phyloP scores from a whole-genome alignment of 2,797 vertebrate species.

The Cichlasoma orientale region DNA sequence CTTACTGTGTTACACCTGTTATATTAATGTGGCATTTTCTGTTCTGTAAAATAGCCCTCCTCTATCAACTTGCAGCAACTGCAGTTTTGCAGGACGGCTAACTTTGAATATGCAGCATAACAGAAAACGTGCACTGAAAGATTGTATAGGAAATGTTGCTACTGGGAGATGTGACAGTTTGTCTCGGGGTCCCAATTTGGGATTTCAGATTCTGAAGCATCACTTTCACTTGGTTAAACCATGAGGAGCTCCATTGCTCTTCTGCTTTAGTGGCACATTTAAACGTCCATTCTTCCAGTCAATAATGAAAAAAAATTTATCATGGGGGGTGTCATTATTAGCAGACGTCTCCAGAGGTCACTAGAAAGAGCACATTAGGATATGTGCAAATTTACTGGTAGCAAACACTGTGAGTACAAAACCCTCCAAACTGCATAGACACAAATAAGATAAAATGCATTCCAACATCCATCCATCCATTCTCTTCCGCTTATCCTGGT shows the following conservation, averaged over 20 bases:
- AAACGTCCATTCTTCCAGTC: not conserved
- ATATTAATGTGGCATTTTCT: not conserved
- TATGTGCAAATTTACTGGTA: too few relatives aligned
- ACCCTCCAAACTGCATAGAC: not conserved
- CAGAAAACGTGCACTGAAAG: not conserved
- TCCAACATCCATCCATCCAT: not conserved
- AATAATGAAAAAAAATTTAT: not conserved
- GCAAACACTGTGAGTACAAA: too few relatives aligned
- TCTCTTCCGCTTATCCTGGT: too few relatives aligned
- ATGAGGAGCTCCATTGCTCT: not conserved
- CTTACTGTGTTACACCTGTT: not conserved
- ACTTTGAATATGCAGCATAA: not conserved
- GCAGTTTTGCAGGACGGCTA: not conserved
- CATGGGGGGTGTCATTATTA: not conserved
- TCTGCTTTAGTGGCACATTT: not conserved
- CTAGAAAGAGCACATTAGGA: not conserved
- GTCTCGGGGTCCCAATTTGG: not conserved
- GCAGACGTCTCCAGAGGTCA: too few relatives aligned
- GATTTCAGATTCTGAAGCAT: too few relatives aligned
- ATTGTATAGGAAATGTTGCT: not conserved
- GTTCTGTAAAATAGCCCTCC: not conserved
- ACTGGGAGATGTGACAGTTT: not conserved
- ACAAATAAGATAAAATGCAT: not conserved
- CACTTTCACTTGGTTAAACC: not conserved
- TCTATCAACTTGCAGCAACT: not conserved